Conservation (phyloP, 2,113 vertebrate species). For the Leptobrachium ailaonicum region DNA sequence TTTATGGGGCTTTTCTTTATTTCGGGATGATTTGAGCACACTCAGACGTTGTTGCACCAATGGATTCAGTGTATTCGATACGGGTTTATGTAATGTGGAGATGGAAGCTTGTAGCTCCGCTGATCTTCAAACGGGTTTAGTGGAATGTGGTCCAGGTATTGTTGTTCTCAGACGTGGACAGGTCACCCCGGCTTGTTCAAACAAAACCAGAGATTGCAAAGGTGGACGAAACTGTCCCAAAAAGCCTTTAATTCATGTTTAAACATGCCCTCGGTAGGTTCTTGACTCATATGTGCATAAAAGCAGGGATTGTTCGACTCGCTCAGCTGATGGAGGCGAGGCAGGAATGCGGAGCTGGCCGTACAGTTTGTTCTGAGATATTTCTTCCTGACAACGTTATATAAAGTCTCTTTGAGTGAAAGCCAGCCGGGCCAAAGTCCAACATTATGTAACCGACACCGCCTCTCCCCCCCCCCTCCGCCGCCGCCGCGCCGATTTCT, state of each 20-base stretch:
- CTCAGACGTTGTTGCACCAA: too few relatives aligned
- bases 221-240: not conserved
- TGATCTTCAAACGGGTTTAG: too few relatives aligned
- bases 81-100: too few relatives aligned
- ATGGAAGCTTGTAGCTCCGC: too few relatives aligned
- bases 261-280: slow-evolving; percentile 1
- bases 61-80: too few relatives aligned
- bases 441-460: slow-evolving; percentile 24
- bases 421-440: not conserved
- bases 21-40: too few relatives aligned
- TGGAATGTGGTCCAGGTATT: too few relatives aligned
- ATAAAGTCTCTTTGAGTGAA: not conserved
- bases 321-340: slow-evolving; percentile 4
- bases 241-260: slow-evolving; percentile 19
- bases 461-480: not conserved
- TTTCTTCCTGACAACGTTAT: slow-evolving; percentile 12
- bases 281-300: not conserved
- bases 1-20: too few relatives aligned
- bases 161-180: too few relatives aligned
- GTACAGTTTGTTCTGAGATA: slow-evolving; percentile 28
- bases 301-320: not conserved
- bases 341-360: slow-evolving; percentile 29
- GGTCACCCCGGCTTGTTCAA: too few relatives aligned
- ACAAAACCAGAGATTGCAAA: too few relatives aligned
- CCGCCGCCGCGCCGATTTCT: not conserved